These are phyloP conservation scores for Catharus minimus DNA, from an alignment of 2,113 vertebrate species.

Conservation along the genomic window DNA sequence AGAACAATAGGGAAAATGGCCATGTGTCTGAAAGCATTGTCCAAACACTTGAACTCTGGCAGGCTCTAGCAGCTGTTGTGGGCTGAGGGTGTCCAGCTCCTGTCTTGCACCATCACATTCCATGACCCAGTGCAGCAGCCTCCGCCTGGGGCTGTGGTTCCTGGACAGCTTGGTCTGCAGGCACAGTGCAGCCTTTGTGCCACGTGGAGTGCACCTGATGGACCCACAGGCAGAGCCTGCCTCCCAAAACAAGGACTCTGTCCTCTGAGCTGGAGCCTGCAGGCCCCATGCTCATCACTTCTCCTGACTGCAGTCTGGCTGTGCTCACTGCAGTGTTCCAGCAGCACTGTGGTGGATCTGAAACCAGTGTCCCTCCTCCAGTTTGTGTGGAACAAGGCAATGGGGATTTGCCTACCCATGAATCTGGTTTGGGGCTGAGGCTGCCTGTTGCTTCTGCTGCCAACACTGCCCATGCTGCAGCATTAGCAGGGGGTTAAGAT, in stretches of 20 bases:
- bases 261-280: neutral
- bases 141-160: neutral
- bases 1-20: accelerated
- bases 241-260: neutral
- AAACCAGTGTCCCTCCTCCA: accelerated
- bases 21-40: neutral
- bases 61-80: neutral
- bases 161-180: neutral
- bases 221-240: neutral
- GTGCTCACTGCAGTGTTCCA: neutral
- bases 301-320: neutral
- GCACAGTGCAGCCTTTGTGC: neutral
- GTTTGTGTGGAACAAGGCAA: accelerated
- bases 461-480: neutral
- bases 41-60: neutral
- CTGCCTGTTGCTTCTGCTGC: neutral
- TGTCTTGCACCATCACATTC: neutral
- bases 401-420: neutral
- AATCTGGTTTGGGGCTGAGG: neutral
- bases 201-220: accelerated
- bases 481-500: neutral
- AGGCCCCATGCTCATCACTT: neutral
- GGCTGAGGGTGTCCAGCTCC: neutral
- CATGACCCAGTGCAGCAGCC: neutral
- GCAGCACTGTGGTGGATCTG: neutral